phyloP scores from a whole-genome alignment of 2,113 vertebrate genomes.

The Mandrillus leucophaeus region DNA sequence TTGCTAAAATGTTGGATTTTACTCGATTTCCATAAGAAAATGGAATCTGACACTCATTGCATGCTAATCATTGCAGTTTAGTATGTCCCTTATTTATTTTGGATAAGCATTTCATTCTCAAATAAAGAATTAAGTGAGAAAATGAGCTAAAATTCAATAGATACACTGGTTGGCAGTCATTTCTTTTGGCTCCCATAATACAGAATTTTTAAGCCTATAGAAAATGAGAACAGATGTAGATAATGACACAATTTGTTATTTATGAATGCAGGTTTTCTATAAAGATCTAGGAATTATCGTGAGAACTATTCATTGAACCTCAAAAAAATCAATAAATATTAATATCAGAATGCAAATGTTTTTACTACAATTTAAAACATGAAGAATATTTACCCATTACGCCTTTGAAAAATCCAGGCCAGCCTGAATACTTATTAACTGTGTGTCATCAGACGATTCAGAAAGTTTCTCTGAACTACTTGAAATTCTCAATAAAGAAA shows the following conservation, averaged over 20 bases:
- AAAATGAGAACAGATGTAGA: constrained; percentile 69
- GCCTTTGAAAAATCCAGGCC: constrained; percentile 22
- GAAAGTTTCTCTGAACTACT: constrained; percentile 53
- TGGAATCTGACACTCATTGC: constrained; percentile 53
- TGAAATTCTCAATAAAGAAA: constrained; percentile 42
- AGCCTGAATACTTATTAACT: constrained; percentile 54
- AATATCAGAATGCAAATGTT: constrained; percentile 68
- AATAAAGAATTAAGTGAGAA: constrained; percentile 54
- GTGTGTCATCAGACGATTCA: constrained; percentile 50
- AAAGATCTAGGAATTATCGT: constrained; percentile 64
- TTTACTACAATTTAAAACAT: constrained; percentile 68
- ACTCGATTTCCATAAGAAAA: constrained; percentile 65
- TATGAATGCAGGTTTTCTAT: constrained; percentile 66
- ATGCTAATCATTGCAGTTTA: constrained; percentile 58
- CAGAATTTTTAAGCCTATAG: constrained; percentile 59
- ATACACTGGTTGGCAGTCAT: constrained; percentile 38
- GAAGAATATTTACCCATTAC: constrained; percentile 49
- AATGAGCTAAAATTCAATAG: constrained; percentile 41
- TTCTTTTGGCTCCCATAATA: constrained; percentile 56
- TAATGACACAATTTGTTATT: constrained; percentile 68
- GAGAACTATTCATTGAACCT: constrained; percentile 48
- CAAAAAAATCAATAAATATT: constrained; percentile 74
- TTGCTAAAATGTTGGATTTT: constrained; percentile 51
- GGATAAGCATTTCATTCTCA: constrained; percentile 60
- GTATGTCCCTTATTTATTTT: constrained; percentile 62